Base-by-base conservation (phyloP, 1,140 invertebrate genomes). In the Drosophila neocordata region DNA sequence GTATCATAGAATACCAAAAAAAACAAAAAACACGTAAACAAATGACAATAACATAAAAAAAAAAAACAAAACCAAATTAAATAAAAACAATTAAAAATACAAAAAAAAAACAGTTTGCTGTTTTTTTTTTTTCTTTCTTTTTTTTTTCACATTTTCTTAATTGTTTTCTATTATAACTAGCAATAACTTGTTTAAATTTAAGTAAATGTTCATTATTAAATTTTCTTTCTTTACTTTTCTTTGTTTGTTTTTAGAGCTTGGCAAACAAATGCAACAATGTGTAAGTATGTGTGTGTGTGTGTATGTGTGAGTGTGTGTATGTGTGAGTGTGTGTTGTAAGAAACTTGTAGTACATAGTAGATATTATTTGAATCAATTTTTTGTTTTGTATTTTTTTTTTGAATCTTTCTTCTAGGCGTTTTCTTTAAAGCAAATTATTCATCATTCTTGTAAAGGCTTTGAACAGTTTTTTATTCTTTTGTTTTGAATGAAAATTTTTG, bases 221-320 rank as follows among this genome's bases (percentile, higher is more conserved):
- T 73, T 48, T 48, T 20, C 60, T 56, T 67, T 73, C 44, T 63
- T 48, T 4, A 24, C n/a, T n/a, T 56, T 24, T 31, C 24, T 41
- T 51, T 38, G 57, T 22, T 68, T 53, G 27, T 67, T 24, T 41
- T 57, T 57, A 13, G 20, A 51, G 55, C 56, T 52, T 57, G 68
- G 64, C 75, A 83, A 82, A 80, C 77, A 85, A 85, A 85, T 76
- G 72, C 81, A 83, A 67, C 77, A 69, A 74, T 74, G 9, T 65
- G 37, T 66, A 60, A n/a, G 34, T 31, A 31, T 31, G 6, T 31
- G 11, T 35, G 11, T 35, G 2, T 35, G 11, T 35, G 11, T 35
- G 11, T 11, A 12, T 35, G 34, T 35, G 11, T 35, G 15, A 15
- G 41, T 44, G 41, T 18, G 13, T 15, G 41, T 44, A 6, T 8